Evolutionary conservation across 2,113 vertebrate species (phyloP), one percentile per base, ranked within the genome.

Genomic region (Muntiacus muntjak): DNA sequence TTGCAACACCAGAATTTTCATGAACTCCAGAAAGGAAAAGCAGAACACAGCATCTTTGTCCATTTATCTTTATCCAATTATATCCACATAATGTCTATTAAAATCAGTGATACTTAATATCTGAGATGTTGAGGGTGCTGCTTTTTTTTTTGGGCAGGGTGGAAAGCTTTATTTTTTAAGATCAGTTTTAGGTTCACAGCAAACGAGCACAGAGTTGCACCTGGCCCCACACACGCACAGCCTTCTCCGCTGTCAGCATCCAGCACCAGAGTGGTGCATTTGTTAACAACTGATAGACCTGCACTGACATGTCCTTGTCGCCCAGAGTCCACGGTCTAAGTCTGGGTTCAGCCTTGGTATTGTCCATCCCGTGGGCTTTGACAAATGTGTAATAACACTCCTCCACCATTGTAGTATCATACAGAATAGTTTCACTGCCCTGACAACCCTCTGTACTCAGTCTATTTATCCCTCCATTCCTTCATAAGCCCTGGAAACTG

Each of bases 1-100:
- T 88, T 58, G 36, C 96, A 88, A 89, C 23, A 71, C 21, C 54
- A 79, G 94, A 67, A 86, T 93, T 89, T 89, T 91, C 43, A 55
- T 87, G 87, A 88, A 74, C 21, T 94, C 45, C 52, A 89, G 50
- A 71, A 93, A 87, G 86, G 82, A 82, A 58, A 89, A 82, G 64
- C 76, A 89, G 50, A 91, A 81, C 43, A 94, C 26, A 62, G 33
- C 28, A 33, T 89, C 40, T 87, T 79, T 17, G 57, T 87, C 76
- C 47, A 54, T 89, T 30, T 84, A 43, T 76, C 71, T 43, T 14
- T 40, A 45, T 89, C 30, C 33, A 52, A 11, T 81, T 76, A 50
- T n/a, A n/a, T 26, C 28, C n/a, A 71, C 0, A n/a, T 30, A 40
- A 7, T 85, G 17, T 90, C 43, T 50, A 81, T 71, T 47, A 91